Percentiles rank a stretch among this genome's conserved stretches.
phyloP scores from a whole-genome alignment of 2,113 vertebrate genomes.

The Progne subis region DNA sequence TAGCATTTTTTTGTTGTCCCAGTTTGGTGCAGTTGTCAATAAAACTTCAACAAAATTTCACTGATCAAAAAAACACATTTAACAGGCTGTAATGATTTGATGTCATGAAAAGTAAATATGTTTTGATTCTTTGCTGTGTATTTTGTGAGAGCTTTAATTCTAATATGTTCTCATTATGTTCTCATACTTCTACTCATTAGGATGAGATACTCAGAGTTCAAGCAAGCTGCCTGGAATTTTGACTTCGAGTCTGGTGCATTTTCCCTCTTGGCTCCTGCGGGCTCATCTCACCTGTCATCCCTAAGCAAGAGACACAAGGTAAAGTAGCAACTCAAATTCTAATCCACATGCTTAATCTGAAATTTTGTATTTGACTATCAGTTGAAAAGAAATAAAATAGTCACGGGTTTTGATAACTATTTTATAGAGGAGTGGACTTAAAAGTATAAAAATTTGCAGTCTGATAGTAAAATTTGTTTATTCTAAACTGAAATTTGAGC shows the following conservation, averaged over 20 bases:
- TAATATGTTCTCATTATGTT: background rate
- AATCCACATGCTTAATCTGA: background rate
- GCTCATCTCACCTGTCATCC: background rate
- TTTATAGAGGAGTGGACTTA: background rate
- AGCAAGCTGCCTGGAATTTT: background rate
- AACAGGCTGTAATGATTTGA: background rate
- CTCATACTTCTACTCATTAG: background rate
- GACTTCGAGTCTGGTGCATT: background rate
- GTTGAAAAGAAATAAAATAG: accelerated
- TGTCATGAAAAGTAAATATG: background rate
- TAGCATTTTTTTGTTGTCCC: background rate
- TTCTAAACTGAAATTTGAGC: background rate
- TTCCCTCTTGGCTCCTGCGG: background rate
- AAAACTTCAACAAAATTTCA: background rate
- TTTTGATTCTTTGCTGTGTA: background rate
- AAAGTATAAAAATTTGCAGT: background rate
- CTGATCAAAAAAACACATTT: background rate
- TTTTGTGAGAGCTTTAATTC: background rate
- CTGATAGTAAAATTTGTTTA: background rate
- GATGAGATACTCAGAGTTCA: background rate
- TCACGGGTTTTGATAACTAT: background rate
- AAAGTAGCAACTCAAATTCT: background rate
- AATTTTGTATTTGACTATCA: background rate
- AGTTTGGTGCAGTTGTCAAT: background rate
- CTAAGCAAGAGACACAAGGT: background rate